Percentiles rank a stretch among this genome's conserved stretches.
phyloP scores from a whole-genome alignment of 2,113 vertebrate genomes.

The Danionella cerebrum region DNA sequence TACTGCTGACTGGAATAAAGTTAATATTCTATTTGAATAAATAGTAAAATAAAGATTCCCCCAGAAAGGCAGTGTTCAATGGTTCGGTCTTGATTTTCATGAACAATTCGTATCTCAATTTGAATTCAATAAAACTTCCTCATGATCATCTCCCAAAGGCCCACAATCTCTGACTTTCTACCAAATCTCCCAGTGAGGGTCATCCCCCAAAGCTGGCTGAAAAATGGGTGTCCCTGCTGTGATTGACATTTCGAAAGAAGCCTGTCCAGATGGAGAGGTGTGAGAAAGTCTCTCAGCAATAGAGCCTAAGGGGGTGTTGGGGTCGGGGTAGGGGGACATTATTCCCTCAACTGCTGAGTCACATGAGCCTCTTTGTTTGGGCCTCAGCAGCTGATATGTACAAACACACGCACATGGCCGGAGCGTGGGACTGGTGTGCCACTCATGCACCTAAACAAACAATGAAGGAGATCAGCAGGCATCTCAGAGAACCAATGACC shows the following conservation, averaged over 20 bases:
- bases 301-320: slow-evolving; percentile 33
- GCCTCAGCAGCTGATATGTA: slow-evolving; percentile 40
- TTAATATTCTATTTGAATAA: no score
- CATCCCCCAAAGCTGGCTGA: slow-evolving; percentile 32
- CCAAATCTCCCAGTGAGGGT: slow-evolving; percentile 27
- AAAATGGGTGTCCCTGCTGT: slow-evolving; percentile 47
- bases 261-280: slow-evolving; percentile 50
- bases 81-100: no score
- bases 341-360: slow-evolving; percentile 44
- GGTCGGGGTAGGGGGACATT: slow-evolving; percentile 32
- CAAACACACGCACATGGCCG: slow-evolving; percentile 37
- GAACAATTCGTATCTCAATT: background rate
- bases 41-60: no score
- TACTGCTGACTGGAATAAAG: no score
- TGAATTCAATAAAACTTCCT: background rate
- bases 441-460: slow-evolving; percentile 39
- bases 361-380: slow-evolving; percentile 44
- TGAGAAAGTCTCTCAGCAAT: slow-evolving; percentile 43
- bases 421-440: slow-evolving; percentile 37
- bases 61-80: no score
- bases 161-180: slow-evolving; percentile 25
- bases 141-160: background rate
- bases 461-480: slow-evolving; percentile 28
- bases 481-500: slow-evolving; percentile 30
- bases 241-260: slow-evolving; percentile 47